Evolutionary conservation across 2,113 vertebrate genomes (phyloP), one percentile per base, ranked within the genome.

Genomic region (Eolophus roseicapilla): DNA sequence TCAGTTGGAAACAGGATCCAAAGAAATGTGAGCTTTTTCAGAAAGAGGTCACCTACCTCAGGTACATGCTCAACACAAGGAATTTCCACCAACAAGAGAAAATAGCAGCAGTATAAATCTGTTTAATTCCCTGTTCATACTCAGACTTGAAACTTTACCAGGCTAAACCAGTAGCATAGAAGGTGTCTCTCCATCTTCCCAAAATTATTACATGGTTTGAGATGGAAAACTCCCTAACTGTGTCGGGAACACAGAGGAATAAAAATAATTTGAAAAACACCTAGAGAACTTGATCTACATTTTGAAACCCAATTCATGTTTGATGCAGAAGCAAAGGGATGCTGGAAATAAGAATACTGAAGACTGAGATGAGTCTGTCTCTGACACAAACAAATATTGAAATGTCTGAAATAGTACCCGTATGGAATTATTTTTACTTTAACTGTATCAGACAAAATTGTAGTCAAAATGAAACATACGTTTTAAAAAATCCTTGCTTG

Each of bases 1-100:
- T 53, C 73, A 78, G 23, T 29, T 91, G 49, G 76, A 94, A 96
- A 93, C 1, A 4, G 23, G 69, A 93, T 80, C 11, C 33, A 47
- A 69, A 89, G 59, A 93, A 91, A 92, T 0, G 0, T 15, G 62
- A 96, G 44, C 37, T 88, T 63, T 67, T 86, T 70, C 39, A 55
- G 55, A 85, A 76, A 43, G 37, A 82, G 35, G n/a, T 82, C 23
- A 86, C 37, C 46, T 52, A 63, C 21, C 52, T 82, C 68, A 85
- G 50, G 17, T 88, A 37, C 19, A 17, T 1, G 1, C 4, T 90
- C 24, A 68, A 68, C 29, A 68, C 47, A 82, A 33, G 46, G 49
- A 88, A 86, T 96, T 93, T 93, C 59, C 55, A 92, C 17, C 39
- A 63, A 67, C 33, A 79, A 82, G n/a, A 76, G 44, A 91, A 88